Conservation (phyloP, 2,113 vertebrate genomes). For the Carassius auratus region DNA sequence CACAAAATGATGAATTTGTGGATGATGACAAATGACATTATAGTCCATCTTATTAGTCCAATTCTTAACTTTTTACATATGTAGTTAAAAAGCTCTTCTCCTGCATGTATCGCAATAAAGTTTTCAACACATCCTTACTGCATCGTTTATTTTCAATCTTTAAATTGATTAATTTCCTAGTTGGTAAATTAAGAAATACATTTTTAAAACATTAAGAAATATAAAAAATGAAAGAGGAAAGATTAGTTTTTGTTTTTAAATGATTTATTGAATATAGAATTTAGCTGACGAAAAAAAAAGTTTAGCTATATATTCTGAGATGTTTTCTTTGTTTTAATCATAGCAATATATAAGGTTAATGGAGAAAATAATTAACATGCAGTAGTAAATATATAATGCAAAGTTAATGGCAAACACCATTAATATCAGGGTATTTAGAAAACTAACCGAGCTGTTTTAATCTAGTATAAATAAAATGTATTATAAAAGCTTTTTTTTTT, state of each 20-base stretch:
- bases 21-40: slow-evolving; percentile 61
- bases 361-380: not conserved
- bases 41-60: slow-evolving; percentile 7
- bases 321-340: not conserved
- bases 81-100: not conserved
- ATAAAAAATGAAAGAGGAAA: not conserved
- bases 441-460: not conserved
- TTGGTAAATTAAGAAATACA: not conserved
- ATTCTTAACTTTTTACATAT: slow-evolving; percentile 59
- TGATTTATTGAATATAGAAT: not conserved
- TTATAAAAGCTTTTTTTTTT: too few species aligned
- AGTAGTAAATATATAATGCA: not conserved
- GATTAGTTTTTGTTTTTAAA: not conserved
- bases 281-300: too few species aligned
- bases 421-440: not conserved
- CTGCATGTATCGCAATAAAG: slow-evolving; percentile 18
- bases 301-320: too few species aligned
- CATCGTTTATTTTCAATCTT: not conserved
- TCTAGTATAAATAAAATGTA: too few species aligned
- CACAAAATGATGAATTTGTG: not conserved
- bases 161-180: slow-evolving; percentile 72
- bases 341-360: slow-evolving; percentile 1
- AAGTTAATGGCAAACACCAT: not conserved
- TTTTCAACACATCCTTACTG: not conserved
- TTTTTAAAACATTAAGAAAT: not conserved